Conservation (phyloP, 2,888 invertebrate species). For the Sympetrum striolatum region DNA sequence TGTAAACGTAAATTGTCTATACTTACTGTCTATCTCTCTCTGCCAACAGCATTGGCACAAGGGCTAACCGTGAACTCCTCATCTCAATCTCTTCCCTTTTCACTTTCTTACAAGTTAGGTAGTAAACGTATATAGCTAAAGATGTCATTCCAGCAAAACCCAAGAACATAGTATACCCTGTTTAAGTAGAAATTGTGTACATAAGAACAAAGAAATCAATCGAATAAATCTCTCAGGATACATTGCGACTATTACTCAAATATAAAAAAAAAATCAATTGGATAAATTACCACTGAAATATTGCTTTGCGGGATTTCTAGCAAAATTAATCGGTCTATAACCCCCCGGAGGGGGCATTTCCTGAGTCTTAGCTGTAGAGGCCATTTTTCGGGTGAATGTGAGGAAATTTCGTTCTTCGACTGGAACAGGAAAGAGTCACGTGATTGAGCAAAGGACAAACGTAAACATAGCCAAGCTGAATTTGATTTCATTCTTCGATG, state of each 20-base stretch:
- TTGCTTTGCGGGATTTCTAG: conserved; percentile 74
- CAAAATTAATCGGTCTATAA: conserved; percentile 77
- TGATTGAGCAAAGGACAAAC: too few relatives aligned
- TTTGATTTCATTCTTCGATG: too few relatives aligned
- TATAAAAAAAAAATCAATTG: neutral
- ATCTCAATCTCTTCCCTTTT: conserved; percentile 72
- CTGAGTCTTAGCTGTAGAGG: conserved; percentile 66
- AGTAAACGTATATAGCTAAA: conserved; percentile 66
- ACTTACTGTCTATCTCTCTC: conserved; percentile 82
- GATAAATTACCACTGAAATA: conserved; percentile 71
- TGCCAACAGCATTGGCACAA: conserved; percentile 79
- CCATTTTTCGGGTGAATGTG: conserved; percentile 52
- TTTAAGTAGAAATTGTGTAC: conserved; percentile 47
- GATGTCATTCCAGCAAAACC: conserved; percentile 61
- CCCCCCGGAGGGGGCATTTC: conserved; percentile 95
- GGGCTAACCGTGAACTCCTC: conserved; percentile 77
- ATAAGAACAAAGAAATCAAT: neutral
- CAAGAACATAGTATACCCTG: conserved; percentile 53
- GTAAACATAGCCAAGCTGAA: too few relatives aligned
- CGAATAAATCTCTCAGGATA: neutral
- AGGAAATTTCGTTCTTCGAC: too few relatives aligned
- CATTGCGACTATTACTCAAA: neutral
- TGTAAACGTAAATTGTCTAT: neutral
- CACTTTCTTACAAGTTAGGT: conserved; percentile 63
- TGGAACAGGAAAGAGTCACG: too few relatives aligned